Base-by-base conservation (phyloP, 2,888 invertebrate genomes). In the Pyralis farinalis region DNA sequence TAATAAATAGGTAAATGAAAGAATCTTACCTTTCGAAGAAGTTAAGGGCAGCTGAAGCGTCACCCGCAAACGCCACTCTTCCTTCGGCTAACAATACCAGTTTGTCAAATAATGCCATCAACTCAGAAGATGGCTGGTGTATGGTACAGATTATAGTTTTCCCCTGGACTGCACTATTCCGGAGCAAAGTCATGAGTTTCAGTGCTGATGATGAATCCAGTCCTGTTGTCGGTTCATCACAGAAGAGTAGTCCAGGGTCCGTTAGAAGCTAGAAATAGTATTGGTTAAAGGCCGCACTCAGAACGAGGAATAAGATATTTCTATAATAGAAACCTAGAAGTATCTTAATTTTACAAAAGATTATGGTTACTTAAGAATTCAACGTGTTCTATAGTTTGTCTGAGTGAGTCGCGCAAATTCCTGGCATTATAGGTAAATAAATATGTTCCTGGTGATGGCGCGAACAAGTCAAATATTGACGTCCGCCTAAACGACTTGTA, bases 201-300 rank as follows among this genome's bases (percentile, higher is more conserved):
- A 95, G 94, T 0, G 98, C 98, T 68, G 97, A 97, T 62, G 93
- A 97, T 0, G 97, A 96, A 74, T 99, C 98, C 41, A 95, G 74
- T 0, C 98, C 97, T 0, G 98, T 98, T 0, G 98, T 98, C 5
- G 98, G 98, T 69, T 99, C 98, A 65, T 99, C 98, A 70, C 97
- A 96, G 82, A 98, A 98, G 29, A 99, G 83, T 25, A 99, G 90
- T 0, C 95, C 93, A 0, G 98, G 98, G 81, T 98, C 96, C 29
- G 96, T 97, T 39, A 98, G 77, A 27, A 96, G 87, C 94, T 95
- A 71, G 43, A 37, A 33, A 1, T 1, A n/a, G 3, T 34, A 16
- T 16, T 16, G 16, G 4, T 16, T 16, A 16, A n/a, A n/a, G n/a
- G n/a, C n/a, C n/a, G n/a, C n/a, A n/a, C n/a, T n/a, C n/a, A n/a